phyloP scores from a whole-genome alignment of 2,888 invertebrate species.

The Endomychus coccineus region DNA sequence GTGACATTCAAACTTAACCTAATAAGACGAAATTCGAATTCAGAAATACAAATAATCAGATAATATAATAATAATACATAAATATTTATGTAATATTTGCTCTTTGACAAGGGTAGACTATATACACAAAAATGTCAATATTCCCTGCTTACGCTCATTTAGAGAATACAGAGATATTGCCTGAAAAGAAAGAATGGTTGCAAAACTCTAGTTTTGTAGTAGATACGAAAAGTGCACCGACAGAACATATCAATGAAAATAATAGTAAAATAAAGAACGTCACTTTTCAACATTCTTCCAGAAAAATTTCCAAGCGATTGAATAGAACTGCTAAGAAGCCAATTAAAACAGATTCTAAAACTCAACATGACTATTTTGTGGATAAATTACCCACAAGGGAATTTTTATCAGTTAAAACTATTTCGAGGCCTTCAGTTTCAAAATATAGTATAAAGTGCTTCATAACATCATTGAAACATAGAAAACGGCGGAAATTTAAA shows the following conservation, averaged over 20 bases:
- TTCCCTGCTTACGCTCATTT: constrained; percentile 44
- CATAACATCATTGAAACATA: constrained; percentile 24
- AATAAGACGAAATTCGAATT: too few species aligned
- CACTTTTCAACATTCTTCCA: constrained; percentile 1
- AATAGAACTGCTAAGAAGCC: constrained; percentile 5
- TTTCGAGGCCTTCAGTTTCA: constrained; percentile 58
- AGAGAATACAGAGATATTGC: constrained; percentile 16
- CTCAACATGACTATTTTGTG: constrained; percentile 20
- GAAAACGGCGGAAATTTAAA: constrained; percentile 34
- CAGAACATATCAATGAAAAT: constrained; percentile 4
- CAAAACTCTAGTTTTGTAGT: constrained; percentile 44
- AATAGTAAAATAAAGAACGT: constrained; percentile 5
- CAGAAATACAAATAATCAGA: too few species aligned
- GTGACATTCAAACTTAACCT: too few species aligned
- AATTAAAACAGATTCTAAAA: constrained; percentile 11
- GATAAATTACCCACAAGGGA: constrained; percentile 44
- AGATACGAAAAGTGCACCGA: constrained; percentile 12
- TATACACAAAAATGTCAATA: constrained; percentile 40
- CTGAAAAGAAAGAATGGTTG: constrained; percentile 30
- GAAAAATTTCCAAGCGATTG: background rate
- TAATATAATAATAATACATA: too few species aligned
- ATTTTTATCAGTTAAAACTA: constrained; percentile 53
- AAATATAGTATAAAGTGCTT: constrained; percentile 42
- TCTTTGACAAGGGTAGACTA: too few species aligned
- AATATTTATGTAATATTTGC: too few species aligned